Evolutionary conservation across 2,888 invertebrate species (phyloP).

Genomic region (Stenurella melanura): DNA sequence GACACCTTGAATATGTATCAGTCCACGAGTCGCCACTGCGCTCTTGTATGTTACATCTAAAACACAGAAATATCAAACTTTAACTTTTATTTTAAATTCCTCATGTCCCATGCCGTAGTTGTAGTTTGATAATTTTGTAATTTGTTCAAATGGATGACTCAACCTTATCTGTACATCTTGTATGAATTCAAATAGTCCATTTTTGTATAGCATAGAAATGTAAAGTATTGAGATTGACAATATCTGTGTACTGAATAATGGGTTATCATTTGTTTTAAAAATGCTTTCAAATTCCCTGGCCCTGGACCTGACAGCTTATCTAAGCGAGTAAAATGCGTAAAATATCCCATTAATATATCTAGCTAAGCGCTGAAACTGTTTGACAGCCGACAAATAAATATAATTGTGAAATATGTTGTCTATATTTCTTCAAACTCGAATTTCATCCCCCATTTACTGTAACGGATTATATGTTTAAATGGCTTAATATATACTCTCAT

Average conservation of each 20-base stretch:
- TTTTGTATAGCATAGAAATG: conserved; percentile 52
- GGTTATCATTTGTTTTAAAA: conserved; percentile 50
- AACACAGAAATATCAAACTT: too few relatives aligned
- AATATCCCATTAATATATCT: conserved; percentile 59
- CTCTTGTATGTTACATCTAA: too few relatives aligned
- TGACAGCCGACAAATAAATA: conserved; percentile 49
- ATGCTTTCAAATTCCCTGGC: conserved; percentile 46
- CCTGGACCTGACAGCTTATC: conserved; percentile 56
- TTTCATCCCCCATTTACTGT: not conserved
- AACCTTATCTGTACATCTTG: conserved; percentile 10
- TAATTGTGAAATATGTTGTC: conserved; percentile 11
- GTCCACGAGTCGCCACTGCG: too few relatives aligned
- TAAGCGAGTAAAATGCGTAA: conserved; percentile 57
- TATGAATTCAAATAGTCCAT: conserved; percentile 44
- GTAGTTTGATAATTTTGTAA: not conserved
- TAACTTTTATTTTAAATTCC: too few relatives aligned
- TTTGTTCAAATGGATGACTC: not conserved
- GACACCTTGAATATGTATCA: too few relatives aligned
- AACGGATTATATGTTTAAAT: conserved; percentile 20
- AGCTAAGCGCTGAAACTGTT: conserved; percentile 47
- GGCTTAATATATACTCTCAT: conserved; percentile 17
- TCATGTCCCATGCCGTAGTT: too few relatives aligned
- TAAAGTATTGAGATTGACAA: conserved; percentile 58
- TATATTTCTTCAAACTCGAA: not conserved
- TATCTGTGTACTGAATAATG: conserved; percentile 56